Evolutionary conservation across 2,888 invertebrate genomes (phyloP).

Genomic region (Brenthis daphne): DNA sequence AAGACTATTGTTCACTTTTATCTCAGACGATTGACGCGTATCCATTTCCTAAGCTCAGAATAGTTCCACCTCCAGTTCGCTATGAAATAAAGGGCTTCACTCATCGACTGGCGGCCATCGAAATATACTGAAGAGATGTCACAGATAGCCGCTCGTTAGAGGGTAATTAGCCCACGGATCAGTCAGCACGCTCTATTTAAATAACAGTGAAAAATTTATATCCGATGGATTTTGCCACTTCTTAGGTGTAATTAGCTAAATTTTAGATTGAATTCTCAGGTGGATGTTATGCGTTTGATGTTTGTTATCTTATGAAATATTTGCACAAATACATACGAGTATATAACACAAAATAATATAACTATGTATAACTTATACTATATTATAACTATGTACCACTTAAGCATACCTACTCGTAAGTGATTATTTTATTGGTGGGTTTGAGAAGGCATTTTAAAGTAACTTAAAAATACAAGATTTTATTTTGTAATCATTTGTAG

Average conservation of each 20-base stretch:
- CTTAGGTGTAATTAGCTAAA: conserved; percentile 47
- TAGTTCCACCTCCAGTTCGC: conserved; percentile 56
- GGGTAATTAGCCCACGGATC: conserved; percentile 78
- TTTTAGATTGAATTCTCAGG: conserved; percentile 40
- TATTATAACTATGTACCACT: too few species aligned
- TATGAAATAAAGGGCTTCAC: conserved; percentile 79
- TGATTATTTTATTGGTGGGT: too few species aligned
- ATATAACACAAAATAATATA: too few species aligned
- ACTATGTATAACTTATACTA: too few species aligned
- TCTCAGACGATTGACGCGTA: conserved; percentile 72
- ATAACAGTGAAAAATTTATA: conserved; percentile 65
- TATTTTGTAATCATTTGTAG: too few species aligned
- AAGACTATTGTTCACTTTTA: conserved; percentile 70
- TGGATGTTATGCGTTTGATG: conserved; percentile 23
- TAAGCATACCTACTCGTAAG: too few species aligned
- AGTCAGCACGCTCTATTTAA: conserved; percentile 72
- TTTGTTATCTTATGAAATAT: conserved; percentile 2
- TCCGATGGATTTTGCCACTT: conserved; percentile 46
- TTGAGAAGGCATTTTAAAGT: too few species aligned
- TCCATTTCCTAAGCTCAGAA: conserved; percentile 76
- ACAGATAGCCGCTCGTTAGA: conserved; percentile 77
- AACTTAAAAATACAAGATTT: too few species aligned
- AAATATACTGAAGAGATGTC: conserved; percentile 70
- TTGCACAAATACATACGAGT: not conserved
- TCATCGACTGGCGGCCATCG: conserved; percentile 67